Base-by-base conservation (phyloP, 2,113 vertebrate species). In the Aix galericulata region DNA sequence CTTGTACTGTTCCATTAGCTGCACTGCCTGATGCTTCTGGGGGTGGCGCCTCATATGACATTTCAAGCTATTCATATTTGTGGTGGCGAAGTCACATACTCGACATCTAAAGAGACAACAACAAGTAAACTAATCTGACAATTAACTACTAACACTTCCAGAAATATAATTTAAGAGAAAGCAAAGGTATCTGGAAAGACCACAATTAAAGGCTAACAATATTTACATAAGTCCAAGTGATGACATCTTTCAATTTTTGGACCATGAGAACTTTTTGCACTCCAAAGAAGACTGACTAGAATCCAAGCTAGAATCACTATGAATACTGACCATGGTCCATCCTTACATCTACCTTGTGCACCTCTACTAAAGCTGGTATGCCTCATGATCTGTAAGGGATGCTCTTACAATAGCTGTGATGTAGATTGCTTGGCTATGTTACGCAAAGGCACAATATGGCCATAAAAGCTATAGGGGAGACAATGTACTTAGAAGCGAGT, bases 1-100 rank as follows among this genome's bases (percentile, higher is more conserved):
- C 98, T 98, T 98, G 98, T 98, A 99, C 98, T 99, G 98, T 95
- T 99, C 98, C 97, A 98, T 98, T 55, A 98, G 98, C 98, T 98
- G 98, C 96, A 98, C 97, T 22, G 98, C 98, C 97, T 98, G 98
- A 68, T 98, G 98, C 92, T 99, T 98, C 98, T 99, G 98, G 26
- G 98, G 98, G 91, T 98, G 98, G 48, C 96, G 97, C 95, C 98
- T 98, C 98, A 99, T 98, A 97, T 99, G 98, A 96, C 98, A 98
- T 98, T 99, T 99, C 86, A 98, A 96, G 94, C 98, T 99, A 98
- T 98, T 99, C 98, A 98, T 98, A 95, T 98, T 99, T 96, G 98
- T 98, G 92, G 98, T 99, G 96, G 98, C 98, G 84, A 99, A 99
- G 95, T 98, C 98, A 79, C 99, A 99, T 93, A 98, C 98, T 76